phyloP scores from a whole-genome alignment of 2,797 vertebrate species.

The Hypotaenidia philippensis region DNA sequence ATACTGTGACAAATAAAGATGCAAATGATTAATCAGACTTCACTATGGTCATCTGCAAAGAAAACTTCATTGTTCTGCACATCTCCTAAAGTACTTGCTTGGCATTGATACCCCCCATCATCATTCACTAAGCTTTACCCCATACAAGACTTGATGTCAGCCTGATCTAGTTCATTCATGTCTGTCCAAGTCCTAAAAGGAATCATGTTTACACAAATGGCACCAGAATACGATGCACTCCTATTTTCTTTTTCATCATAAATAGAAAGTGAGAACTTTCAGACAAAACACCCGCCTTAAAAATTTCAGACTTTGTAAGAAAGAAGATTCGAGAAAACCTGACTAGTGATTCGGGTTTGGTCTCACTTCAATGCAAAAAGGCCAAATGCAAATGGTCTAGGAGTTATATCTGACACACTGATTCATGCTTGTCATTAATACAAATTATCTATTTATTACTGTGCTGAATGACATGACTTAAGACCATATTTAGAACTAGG shows the following conservation, averaged over 20 bases:
- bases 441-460: not conserved
- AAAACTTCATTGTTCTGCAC: not conserved
- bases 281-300: not conserved
- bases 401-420: not conserved
- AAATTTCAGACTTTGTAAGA: not conserved
- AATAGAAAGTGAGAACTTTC: not conserved
- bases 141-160: not conserved
- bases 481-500: not conserved
- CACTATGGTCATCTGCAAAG: not conserved
- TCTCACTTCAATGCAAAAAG: not conserved
- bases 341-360: not conserved
- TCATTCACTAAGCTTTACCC: not conserved
- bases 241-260: not conserved
- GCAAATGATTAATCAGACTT: not conserved
- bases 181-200: not conserved
- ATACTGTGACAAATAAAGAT: not conserved
- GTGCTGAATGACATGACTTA: not conserved
- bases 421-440: not conserved
- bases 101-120: not conserved
- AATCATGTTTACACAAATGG: not conserved
- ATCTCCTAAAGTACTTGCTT: not conserved
- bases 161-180: not conserved
- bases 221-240: not conserved
- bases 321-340: not conserved
- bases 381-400: not conserved